These are phyloP conservation scores for Orussus abietinus DNA, from an alignment of 1,140 invertebrate genomes.

Conservation along the genomic window DNA sequence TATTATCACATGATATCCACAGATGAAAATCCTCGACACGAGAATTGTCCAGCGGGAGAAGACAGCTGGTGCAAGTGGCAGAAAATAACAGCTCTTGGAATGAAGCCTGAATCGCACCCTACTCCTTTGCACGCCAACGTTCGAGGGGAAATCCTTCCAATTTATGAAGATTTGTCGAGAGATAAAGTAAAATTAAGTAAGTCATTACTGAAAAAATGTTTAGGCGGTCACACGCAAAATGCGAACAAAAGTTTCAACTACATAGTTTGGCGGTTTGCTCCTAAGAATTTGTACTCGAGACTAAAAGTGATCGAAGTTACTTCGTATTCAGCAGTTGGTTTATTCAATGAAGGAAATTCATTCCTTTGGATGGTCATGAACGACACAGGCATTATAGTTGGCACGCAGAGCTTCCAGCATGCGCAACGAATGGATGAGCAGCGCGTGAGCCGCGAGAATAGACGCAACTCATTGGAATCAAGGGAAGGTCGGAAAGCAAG, in stretches of 20 bases:
- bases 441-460: too few species aligned
- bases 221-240: slow-evolving; percentile 16
- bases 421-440: too few species aligned
- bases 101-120: slow-evolving; percentile 9
- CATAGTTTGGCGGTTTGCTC: slow-evolving; percentile 17
- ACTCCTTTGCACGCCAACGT: slow-evolving; percentile 12
- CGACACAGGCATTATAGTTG: background rate
- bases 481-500: too few species aligned
- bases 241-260: slow-evolving; percentile 23
- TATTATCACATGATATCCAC: slow-evolving; percentile 18
- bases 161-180: slow-evolving; percentile 12
- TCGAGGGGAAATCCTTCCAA: slow-evolving; percentile 15
- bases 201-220: slow-evolving; percentile 13
- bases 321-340: slow-evolving; percentile 5
- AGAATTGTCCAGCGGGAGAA: slow-evolving; percentile 14
- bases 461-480: too few species aligned
- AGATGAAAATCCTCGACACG: slow-evolving; percentile 17
- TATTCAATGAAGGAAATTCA: slow-evolving; percentile 18
- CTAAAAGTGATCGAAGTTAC: slow-evolving; percentile 15
- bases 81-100: slow-evolving; percentile 14
- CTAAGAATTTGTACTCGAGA: slow-evolving; percentile 1
- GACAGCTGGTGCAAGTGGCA: slow-evolving; percentile 17
- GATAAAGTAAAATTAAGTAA: too few species aligned
- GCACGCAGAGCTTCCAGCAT: slow-evolving; percentile 3
- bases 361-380: slow-evolving; percentile 10